Base-by-base conservation (phyloP, 37 sponge, comb jelly and placozoan genomes). In the Beroe forskalii region DNA sequence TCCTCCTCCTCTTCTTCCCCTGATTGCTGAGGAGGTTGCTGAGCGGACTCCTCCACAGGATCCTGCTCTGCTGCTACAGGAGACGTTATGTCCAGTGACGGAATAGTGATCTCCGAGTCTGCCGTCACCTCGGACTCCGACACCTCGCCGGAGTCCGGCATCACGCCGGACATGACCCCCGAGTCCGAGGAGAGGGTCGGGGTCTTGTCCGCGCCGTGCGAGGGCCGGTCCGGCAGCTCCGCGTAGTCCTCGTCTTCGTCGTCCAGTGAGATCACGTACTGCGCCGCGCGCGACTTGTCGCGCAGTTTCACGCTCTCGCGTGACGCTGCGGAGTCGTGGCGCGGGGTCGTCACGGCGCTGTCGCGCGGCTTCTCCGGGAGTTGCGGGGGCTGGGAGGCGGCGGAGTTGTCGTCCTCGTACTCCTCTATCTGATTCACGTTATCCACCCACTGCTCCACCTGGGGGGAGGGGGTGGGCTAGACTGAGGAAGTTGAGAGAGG, bases 381-480 rank as follows among this genome's bases (percentile, higher is more conserved):
- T 20, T 80, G 38, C 4, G 86, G 86, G 27, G 86, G 86, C 6
- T 69, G 72, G 27, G 72, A 31, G 66, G 66, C 14, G 72, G 9
- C 39, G 38, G 35, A 14, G 27, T 36, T 32, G 72, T 69, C 72
- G 72, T 69, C 72, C 37, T 69, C 27, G 1, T 69, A 27, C 19
- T 27, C 33, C 1, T 69, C 72, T 3, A 69, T 32, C 32, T 69
- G 72, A 17, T 80, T 32, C 30, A 80, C 86, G 37, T 44, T 80
- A 25, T 80, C 86, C n/a, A 80, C 86, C 86, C 86, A 80, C 86
- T 80, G 38, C 40, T 80, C 86, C 2, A 80, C 86, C 86, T 80
- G 86, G 14, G 76, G n/a, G 22, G 40, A 27, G 76, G 23, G 4
- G 40, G 6, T 6, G 22, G 22, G 9, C 3, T 72, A 32, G 19